Base-by-base conservation (phyloP, 2,113 vertebrate species). In the Heloderma charlesbogerti region DNA sequence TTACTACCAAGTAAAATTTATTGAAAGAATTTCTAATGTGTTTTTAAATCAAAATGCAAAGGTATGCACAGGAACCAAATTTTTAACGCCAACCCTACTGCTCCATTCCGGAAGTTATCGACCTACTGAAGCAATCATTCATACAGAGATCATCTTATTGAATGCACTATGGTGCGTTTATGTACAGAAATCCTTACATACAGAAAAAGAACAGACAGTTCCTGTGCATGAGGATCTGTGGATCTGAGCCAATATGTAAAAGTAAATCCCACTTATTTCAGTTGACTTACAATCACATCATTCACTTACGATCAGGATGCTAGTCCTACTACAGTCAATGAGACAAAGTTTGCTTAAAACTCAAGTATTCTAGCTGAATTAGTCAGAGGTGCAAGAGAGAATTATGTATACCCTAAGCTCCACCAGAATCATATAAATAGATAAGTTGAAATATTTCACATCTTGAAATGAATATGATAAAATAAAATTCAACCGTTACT, bases 231-330 rank as follows among this genome's bases (percentile, higher is more conserved):
- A 43, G 34, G 22, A 82, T 40, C 66, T 54, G 25, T 81, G 34
- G n/a, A 54, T 54, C n/a, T 34, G 16, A 71, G 25, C n/a, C n/a
- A 79, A 85, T 31, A 29, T 54, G 6, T 63, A 60, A 40, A 84
- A 60, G 18, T 63, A 48, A 89, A 90, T 77, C 37, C n/a, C 34
- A 40, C n/a, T 57, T 67, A 63, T 31, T 78, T 90, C 74, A 90
- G 86, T 15, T 67, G 45, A 69, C n/a, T 90, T 40, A 79, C 1
- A n/a, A 40, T 69, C 2, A 5, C 72, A 77, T 43, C 27, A 69
- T 86, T 43, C 8, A 34, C 29, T 88, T 37, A 69, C 18, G 57
- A 88, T n/a, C 60, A 71, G 5, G 22, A 22, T 79, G 37, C 37
- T 63, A 20, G 16, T n/a, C 29, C 80, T n/a, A n/a, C 6, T n/a